A percentile compares a stretch with the other conserved stretches of the same genome.
These are phyloP conservation scores for Spondyliosoma cantharus DNA, from an alignment of 2,797 vertebrate genomes.

Conservation along the genomic window DNA sequence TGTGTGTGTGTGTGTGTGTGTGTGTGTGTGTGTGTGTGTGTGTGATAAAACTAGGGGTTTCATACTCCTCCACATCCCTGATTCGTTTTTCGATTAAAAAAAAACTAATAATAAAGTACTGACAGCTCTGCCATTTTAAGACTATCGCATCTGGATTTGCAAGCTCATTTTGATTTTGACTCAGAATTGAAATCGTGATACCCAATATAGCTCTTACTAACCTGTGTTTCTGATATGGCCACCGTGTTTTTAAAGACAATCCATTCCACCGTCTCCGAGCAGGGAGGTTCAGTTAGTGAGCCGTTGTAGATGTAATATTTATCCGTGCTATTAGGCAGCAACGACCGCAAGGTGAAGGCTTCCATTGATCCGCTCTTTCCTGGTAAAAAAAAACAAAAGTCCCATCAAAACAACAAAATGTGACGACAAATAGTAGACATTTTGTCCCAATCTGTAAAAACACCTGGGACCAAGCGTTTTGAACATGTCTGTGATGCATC, in stretches of 20 bases:
- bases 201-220: conserved; percentile 42
- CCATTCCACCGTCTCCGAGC: conserved; percentile 94
- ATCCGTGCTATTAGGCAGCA: conserved; percentile 92
- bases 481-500: not conserved
- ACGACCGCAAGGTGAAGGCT: conserved; percentile 86
- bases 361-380: conserved; percentile 91
- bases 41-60: not conserved
- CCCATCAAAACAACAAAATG: not conserved
- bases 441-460: not conserved
- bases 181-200: no score
- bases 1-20: not conserved
- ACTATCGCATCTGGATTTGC: no score
- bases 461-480: not conserved
- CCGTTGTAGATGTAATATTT: conserved; percentile 98
- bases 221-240: conserved; percentile 90
- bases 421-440: conserved; percentile 6
- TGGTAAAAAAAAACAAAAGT: conserved; percentile 56
- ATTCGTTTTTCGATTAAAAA: no score
- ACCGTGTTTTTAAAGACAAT: conserved; percentile 93
- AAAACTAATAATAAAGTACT: no score
- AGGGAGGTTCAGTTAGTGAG: conserved; percentile 92
- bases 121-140: no score
- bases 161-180: no score
- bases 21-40: conserved; percentile 9
- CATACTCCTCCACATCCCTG: no score